Percentiles rank a stretch among this genome's conserved stretches.
These are phyloP conservation scores for Eurystomus gularis DNA, from an alignment of 2,113 vertebrate species.

Conservation along the genomic window DNA sequence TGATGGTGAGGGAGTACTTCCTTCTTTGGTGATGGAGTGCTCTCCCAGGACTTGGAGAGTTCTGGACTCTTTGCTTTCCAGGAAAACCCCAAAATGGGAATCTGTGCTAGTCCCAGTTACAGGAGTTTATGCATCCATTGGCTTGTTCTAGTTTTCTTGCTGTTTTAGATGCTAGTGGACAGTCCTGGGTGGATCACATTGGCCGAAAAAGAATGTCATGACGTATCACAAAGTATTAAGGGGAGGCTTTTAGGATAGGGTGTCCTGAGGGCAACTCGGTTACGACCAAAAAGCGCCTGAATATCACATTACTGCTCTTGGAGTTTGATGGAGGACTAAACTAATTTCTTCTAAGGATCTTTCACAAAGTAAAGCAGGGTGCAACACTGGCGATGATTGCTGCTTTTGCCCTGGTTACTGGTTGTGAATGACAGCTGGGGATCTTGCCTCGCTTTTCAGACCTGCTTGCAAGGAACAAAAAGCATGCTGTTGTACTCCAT, in stretches of 20 bases:
- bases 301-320: neutral
- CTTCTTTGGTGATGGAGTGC: conserved; percentile 3
- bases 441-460: neutral
- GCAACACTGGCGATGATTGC: neutral
- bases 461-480: neutral
- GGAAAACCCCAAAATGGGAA: neutral
- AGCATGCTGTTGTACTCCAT: neutral
- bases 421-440: neutral
- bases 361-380: neutral
- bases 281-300: neutral
- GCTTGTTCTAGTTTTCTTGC: neutral
- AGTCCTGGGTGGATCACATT: neutral
- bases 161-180: neutral
- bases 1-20: neutral
- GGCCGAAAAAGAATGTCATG: neutral
- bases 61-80: neutral
- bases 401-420: neutral
- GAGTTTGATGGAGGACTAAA: neutral
- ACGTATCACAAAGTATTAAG: neutral
- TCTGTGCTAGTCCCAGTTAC: neutral
- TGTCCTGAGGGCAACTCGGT: neutral
- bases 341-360: neutral
- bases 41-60: neutral
- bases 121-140: neutral
- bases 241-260: neutral